phyloP scores from a whole-genome alignment of 2,797 vertebrate genomes.

The Sarcophilus harrisii region DNA sequence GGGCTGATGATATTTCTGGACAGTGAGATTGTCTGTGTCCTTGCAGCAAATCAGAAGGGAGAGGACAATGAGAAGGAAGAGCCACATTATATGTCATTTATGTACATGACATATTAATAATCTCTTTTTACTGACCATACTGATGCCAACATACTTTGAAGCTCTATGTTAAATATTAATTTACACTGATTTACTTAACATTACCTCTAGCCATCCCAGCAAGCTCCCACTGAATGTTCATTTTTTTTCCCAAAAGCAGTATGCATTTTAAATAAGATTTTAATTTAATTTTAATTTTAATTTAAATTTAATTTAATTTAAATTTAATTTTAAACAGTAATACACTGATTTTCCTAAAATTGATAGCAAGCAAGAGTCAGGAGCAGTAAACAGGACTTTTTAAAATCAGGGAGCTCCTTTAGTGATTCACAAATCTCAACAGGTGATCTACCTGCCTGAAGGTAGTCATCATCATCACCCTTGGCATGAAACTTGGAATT shows the following conservation, averaged over 20 bases:
- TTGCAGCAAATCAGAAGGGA: background rate
- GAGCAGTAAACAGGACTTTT: background rate
- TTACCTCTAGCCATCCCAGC: constrained; percentile 29
- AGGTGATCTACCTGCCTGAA: background rate
- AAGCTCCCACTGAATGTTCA: background rate
- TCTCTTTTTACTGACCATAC: background rate
- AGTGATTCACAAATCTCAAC: background rate
- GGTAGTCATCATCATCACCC: background rate
- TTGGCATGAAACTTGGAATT: background rate
- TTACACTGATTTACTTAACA: constrained; percentile 7
- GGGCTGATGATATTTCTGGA: background rate
- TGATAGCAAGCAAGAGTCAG: background rate
- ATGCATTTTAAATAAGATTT: background rate
- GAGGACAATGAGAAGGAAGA: background rate
- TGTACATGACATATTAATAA: background rate
- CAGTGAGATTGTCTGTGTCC: background rate
- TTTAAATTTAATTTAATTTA: too few relatives aligned
- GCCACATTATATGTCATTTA: background rate
- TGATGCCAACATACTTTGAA: background rate
- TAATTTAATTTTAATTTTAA: too few relatives aligned
- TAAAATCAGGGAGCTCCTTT: background rate
- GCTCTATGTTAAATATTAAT: background rate
- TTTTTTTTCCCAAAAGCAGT: background rate
- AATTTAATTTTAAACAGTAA: too few relatives aligned
- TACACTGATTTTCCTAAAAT: background rate